A percentile compares a stretch with the other conserved stretches of the same genome.
Conservation (phyloP, 2,113 vertebrate genomes). For the Trematomus loennbergii region DNA sequence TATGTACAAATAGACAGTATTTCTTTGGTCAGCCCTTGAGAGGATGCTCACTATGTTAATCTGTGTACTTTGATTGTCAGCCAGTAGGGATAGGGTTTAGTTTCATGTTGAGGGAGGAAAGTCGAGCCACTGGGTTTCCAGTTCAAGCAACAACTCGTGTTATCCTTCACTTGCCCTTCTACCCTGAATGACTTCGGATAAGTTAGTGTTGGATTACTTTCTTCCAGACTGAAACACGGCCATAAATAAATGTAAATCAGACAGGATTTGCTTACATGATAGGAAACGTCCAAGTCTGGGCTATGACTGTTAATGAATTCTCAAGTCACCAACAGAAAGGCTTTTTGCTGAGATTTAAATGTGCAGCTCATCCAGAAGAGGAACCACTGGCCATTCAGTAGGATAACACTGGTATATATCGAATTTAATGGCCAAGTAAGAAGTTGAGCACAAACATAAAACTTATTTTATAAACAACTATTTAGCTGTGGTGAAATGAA, state of each 20-base stretch:
- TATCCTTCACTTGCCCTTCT: constrained; percentile 9
- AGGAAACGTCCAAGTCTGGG: not conserved
- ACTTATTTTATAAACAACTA: not conserved
- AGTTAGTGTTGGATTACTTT: not conserved
- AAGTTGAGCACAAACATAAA: constrained; percentile 1
- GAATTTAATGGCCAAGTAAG: not conserved
- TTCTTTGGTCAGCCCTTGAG: not conserved
- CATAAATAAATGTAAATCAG: constrained; percentile 15
- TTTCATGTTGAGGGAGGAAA: constrained; percentile 10
- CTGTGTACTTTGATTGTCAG: not conserved
- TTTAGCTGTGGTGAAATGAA: not conserved
- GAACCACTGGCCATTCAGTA: not conserved
- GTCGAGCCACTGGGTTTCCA: constrained; percentile 8
- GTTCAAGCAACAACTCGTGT: constrained; percentile 27
- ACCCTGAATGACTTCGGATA: not conserved
- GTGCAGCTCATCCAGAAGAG: constrained; percentile 4
- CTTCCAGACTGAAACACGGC: not conserved
- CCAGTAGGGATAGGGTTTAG: not conserved
- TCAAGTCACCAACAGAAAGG: constrained; percentile 15
- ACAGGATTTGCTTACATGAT: not conserved
- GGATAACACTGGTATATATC: constrained; percentile 12
- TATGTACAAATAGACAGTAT: no score
- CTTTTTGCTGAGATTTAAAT: constrained; percentile 21
- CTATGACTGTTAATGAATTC: constrained; percentile 10
- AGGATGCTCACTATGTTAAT: constrained; percentile 1